Percentiles rank a stretch among this genome's conserved stretches.
phyloP scores from a whole-genome alignment of 2,888 invertebrate species.

The Parochlus steinenii region DNA sequence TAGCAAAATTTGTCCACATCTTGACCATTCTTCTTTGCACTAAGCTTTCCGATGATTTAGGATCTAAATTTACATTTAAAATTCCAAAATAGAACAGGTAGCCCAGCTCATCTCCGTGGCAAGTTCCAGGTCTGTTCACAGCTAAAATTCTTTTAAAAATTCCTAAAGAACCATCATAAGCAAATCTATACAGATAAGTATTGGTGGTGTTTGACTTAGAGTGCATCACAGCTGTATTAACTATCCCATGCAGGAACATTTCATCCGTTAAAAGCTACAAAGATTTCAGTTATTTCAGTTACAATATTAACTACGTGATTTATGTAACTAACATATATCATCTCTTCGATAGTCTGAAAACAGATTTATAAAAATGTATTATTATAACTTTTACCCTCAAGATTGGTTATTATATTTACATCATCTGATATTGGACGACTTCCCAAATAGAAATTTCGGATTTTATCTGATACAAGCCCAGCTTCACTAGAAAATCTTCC shows the following conservation, averaged over 20 bases:
- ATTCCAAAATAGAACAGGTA: slow-evolving; percentile 27
- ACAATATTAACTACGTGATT: too few relatives aligned
- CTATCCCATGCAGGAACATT: slow-evolving; percentile 41
- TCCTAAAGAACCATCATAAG: slow-evolving; percentile 39
- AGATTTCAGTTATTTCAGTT: too few relatives aligned
- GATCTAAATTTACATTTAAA: slow-evolving; percentile 18
- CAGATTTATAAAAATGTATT: too few relatives aligned
- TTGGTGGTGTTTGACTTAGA: slow-evolving; percentile 28
- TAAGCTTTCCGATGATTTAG: slow-evolving; percentile 27
- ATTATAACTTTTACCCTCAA: too few relatives aligned
- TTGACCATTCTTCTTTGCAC: slow-evolving; percentile 29
- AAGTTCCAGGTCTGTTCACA: slow-evolving; percentile 18
- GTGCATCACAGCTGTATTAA: slow-evolving; percentile 34
- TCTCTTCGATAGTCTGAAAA: slow-evolving; percentile 38
- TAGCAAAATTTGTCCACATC: slow-evolving; percentile 37
- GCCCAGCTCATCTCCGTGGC: slow-evolving; percentile 30
- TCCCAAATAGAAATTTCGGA: slow-evolving; percentile 41
- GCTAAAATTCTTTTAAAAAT: background rate
- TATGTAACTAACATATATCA: too few relatives aligned
- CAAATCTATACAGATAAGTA: slow-evolving; percentile 42
- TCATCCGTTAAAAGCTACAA: slow-evolving; percentile 46
- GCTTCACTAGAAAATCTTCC: slow-evolving; percentile 22
- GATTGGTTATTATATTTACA: too few relatives aligned
- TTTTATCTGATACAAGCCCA: slow-evolving; percentile 30
- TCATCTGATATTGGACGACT: slow-evolving; percentile 35